Evolutionary conservation across 2,113 vertebrate species (phyloP), one percentile per base, ranked within the genome.

Genomic region (Mirounga angustirostris): DNA sequence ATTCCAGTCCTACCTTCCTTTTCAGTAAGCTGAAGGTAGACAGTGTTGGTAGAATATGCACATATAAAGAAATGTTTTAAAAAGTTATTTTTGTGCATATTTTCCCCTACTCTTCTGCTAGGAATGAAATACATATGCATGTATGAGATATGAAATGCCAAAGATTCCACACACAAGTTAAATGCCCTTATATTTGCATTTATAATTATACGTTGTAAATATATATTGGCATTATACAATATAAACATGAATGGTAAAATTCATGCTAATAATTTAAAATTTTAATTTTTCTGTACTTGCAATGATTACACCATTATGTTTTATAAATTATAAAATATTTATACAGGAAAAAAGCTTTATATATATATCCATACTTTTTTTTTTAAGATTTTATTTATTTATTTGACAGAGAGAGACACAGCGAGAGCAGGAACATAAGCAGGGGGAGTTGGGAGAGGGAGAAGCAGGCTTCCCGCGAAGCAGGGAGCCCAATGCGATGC

Each of bases 281-380:
- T 67, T 79, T 74, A 54, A 85, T 89, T 56, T 87, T 85, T 82
- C 16, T 90, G 10, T 69, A 76, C 43, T 58, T 78, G 86, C 14
- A 76, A 58, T 40, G 69, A 94, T 87, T 81, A 82, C 12, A 78
- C 6, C 52, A 71, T 78, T 86, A 65, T 7, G 12, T 33, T 71
- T 61, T 94, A 89, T 92, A 94, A 76, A 22, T 73, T 91, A 91
- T 58, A 78, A 92, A 83, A 83, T 95, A 24, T 54, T 80, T 89
- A 91, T 52, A 88, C 65, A 33, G 26, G 61, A 69, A 73, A 92
- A 91, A 90, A 2, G 46, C 11, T 2, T 16, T 95, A 81, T 73
- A 67, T 46, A 46, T 22, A 81, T 54, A 92, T 43, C 24, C 71
- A 26, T 33, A 85, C 30, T 80, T 92, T 78, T 69, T 46, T 46